A percentile compares a stretch with the other conserved stretches of the same genome.
phyloP scores from a whole-genome alignment of 2,113 vertebrate species.

The Etheostoma spectabile region DNA sequence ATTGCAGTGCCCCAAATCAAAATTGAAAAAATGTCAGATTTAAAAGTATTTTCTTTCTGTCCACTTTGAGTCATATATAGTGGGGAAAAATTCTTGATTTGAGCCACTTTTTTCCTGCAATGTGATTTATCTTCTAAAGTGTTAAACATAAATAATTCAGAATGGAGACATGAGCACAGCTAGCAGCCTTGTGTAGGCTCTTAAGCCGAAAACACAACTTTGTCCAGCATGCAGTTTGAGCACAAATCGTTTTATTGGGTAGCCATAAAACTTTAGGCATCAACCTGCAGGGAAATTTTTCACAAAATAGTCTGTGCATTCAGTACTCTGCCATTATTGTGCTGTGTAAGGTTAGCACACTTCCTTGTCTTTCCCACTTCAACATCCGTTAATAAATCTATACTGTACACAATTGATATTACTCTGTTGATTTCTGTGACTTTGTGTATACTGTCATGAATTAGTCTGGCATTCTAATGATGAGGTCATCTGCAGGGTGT shows the following conservation, averaged over 20 bases:
- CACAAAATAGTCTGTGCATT: not conserved
- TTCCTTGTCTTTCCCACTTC: not conserved
- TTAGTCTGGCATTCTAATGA: constrained; percentile 14
- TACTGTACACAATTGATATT: not conserved
- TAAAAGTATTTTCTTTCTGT: constrained; percentile 6
- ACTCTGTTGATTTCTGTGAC: not conserved
- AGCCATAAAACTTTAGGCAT: not conserved
- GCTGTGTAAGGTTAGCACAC: not conserved
- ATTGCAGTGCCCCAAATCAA: constrained; percentile 10
- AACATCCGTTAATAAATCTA: not conserved
- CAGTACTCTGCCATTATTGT: not conserved
- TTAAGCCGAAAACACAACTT: not conserved
- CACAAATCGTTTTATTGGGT: not conserved
- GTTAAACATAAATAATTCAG: constrained; percentile 4
- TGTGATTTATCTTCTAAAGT: constrained; percentile 6
- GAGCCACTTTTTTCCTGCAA: not conserved
- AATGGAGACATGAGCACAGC: not conserved
- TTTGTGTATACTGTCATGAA: not conserved
- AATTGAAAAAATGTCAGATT: constrained; percentile 5
- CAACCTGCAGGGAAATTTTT: not conserved
- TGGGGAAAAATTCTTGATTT: not conserved
- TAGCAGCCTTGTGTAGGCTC: not conserved
- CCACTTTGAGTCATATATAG: not conserved
- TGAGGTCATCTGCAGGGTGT: not conserved
- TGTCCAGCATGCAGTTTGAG: not conserved